Conservation (phyloP, 2,888 invertebrate genomes). For the Thymelicus sylvestris region DNA sequence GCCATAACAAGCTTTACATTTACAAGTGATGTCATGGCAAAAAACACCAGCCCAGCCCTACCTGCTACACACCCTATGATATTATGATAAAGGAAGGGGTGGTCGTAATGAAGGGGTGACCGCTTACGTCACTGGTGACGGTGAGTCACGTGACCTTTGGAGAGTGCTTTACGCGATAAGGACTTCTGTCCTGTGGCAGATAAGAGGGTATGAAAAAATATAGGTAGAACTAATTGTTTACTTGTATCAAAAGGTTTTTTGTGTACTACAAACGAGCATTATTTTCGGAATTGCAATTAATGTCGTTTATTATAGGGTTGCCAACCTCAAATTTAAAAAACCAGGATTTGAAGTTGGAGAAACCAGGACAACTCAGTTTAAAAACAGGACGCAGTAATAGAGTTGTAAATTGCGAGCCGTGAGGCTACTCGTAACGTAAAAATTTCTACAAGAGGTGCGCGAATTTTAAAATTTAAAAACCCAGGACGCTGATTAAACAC, state of each 20-base stretch:
- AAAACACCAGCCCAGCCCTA: constrained; percentile 2
- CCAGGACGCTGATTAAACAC: no score
- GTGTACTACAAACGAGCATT: not conserved
- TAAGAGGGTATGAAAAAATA: not conserved
- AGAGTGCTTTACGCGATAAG: not conserved
- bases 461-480: no score
- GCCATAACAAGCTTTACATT: not conserved
- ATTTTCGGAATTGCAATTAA: not conserved
- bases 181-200: not conserved
- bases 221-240: not conserved
- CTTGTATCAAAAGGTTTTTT: no score
- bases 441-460: no score
- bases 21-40: constrained; percentile 5
- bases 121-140: not conserved
- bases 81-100: constrained; percentile 3
- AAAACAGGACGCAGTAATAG: no score
- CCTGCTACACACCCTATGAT: constrained; percentile 5
- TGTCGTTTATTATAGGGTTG: no score
- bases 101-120: constrained; percentile 10
- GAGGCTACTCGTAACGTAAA: no score
- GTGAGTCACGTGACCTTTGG: constrained; percentile 13
- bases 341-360: no score
- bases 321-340: no score
- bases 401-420: no score
- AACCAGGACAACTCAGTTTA: no score